Percentiles rank a stretch among this genome's conserved stretches.
Conservation (phyloP, 2,797 vertebrate species). For the Manis crassicaudata region DNA sequence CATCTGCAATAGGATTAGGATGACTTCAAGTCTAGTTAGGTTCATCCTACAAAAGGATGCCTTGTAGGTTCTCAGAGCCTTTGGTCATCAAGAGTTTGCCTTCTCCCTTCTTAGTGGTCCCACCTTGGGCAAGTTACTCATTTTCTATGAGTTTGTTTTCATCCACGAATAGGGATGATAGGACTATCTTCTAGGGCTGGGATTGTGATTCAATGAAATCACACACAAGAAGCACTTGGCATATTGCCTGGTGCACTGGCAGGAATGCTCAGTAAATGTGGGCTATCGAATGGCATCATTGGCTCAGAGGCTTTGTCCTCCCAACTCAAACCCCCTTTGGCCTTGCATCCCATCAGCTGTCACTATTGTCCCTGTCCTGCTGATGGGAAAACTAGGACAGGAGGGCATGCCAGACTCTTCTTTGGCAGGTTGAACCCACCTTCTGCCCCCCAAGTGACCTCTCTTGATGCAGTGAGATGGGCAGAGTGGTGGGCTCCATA, state of each 20-base stretch:
- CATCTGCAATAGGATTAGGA: neutral
- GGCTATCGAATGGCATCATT: fast-evolving
- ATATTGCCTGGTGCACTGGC: fast-evolving
- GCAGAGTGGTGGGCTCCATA: neutral
- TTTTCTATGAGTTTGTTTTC: neutral
- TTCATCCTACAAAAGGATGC: neutral
- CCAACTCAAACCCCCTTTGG: too few species aligned
- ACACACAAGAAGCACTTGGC: neutral
- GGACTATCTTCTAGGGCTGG: fast-evolving
- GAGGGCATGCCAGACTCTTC: neutral
- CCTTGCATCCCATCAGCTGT: too few species aligned
- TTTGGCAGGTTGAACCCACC: neutral
- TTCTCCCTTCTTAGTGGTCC: neutral
- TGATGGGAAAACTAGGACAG: neutral
- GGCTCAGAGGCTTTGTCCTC: neutral
- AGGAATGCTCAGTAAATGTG: fast-evolving
- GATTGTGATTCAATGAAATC: neutral
- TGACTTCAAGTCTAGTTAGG: neutral
- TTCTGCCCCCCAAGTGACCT: neutral
- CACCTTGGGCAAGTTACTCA: neutral
- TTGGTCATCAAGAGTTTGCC: neutral
- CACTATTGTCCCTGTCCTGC: neutral
- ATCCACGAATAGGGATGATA: fast-evolving
- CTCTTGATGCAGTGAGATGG: neutral
- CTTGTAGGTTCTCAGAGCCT: neutral